Base-by-base conservation (phyloP, 1,140 invertebrate genomes). In the Anadara kagoshimensis region DNA sequence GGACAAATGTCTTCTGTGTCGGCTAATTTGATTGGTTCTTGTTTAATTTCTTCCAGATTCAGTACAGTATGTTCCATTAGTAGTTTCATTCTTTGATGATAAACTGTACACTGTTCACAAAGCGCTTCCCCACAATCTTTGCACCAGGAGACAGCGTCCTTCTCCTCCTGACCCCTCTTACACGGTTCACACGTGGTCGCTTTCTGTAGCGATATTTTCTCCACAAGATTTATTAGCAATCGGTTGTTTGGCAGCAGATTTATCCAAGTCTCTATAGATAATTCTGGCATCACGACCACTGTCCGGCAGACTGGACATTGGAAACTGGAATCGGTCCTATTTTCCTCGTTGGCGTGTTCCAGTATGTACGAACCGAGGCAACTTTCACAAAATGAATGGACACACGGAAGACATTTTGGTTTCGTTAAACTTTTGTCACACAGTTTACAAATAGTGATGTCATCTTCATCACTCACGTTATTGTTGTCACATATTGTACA, bases 71-170 rank as follows among this genome's bases (percentile, higher is more conserved):
- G 73, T 8, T 75, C 73, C 67, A 75, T 70, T 41, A 75, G 62
- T n/a, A 70, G 45, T 67, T 75, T 75, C 10, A 70, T 57, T 20
- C 58, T 45, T n/a, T 51, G 51, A 22, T 75, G 73, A 66, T 75
- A 75, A 7, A 16, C 56, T 1, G 56, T 47, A 62, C 73, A 75
- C 0, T 64, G 43, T 14, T 66, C 63, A 36, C 73, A 75, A 11
- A 75, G 47, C 1, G 63, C 67, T 44, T 75, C 73, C 0, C 73
- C 73, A 54, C 73, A 75, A 43, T 75, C 73, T 22, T 69, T 57
- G 44, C 73, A 75, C 73, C 73, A 75, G 10, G 73, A 70, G 18
- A 44, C 41, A 0, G 67, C 62, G 4, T 65, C 64, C 12, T 18
- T 45, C 26, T 66, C 56, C 3, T 44, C 29, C n/a, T 70, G 41